Evolutionary conservation across 2,888 invertebrate species (phyloP).

Genomic region (Pristionchus exspectatus): DNA sequence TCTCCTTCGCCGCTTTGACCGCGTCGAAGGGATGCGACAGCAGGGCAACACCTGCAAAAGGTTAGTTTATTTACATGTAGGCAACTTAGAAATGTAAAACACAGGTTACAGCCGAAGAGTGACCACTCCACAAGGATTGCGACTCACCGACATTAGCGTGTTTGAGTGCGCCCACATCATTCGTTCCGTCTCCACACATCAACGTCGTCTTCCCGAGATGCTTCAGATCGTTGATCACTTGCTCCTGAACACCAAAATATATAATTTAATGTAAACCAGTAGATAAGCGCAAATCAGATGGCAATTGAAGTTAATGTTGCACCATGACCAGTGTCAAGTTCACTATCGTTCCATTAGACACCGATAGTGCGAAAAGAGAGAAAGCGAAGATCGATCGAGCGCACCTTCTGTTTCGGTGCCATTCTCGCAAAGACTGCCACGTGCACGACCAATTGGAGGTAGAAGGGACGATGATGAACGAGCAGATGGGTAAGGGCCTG

Average conservation of each 20-base stretch:
- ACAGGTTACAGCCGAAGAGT: too few species aligned
- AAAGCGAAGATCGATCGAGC: not conserved
- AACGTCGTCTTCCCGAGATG: conserved; percentile 91
- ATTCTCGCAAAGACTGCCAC: conserved; percentile 95
- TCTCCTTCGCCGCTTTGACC: conserved; percentile 67
- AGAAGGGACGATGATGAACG: conserved; percentile 84
- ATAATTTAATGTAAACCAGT: too few species aligned
- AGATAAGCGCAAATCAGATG: too few species aligned
- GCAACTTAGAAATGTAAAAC: too few species aligned
- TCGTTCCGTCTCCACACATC: conserved; percentile 99
- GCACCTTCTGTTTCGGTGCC: conserved; percentile 94
- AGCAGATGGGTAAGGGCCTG: conserved; percentile 82
- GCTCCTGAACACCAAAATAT: conserved; percentile 83
- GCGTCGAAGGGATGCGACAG: conserved; percentile 77
- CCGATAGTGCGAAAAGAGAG: not conserved
- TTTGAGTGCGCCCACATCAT: conserved; percentile 98
- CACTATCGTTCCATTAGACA: not conserved
- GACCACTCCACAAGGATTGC: too few species aligned
- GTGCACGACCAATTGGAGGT: conserved; percentile 88
- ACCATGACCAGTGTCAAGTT: too few species aligned
- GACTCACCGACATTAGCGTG: conserved; percentile 92
- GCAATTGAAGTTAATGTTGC: too few species aligned
- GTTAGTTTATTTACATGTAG: too few species aligned
- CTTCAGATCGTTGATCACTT: conserved; percentile 92
- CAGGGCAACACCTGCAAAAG: conserved; percentile 78